Percentiles rank a stretch among this genome's conserved stretches.
These are phyloP conservation scores for Pelobates fuscus DNA, from an alignment of 2,113 vertebrate genomes.

Conservation along the genomic window DNA sequence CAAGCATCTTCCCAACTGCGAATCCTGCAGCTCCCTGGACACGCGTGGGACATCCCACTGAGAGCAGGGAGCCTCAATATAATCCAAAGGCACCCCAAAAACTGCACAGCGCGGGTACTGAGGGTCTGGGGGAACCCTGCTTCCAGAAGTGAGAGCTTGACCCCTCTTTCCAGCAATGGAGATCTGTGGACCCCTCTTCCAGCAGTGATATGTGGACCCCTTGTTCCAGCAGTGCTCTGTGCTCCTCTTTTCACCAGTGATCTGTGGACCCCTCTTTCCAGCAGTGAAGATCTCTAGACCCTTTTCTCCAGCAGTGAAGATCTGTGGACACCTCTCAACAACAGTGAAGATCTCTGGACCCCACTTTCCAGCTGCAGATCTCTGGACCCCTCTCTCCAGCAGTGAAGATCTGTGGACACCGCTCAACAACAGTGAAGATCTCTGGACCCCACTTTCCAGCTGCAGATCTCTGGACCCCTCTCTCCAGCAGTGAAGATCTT, in stretches of 20 bases:
- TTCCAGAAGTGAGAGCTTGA: background rate
- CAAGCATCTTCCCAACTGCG: conserved; percentile 8
- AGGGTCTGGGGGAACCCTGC: background rate
- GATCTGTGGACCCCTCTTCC: background rate
- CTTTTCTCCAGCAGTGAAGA: too few relatives aligned
- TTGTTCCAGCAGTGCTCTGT: too few relatives aligned
- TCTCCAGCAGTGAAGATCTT: background rate
- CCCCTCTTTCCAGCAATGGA: too few relatives aligned
- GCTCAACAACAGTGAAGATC: too few relatives aligned
- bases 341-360: background rate
- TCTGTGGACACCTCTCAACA: too few relatives aligned
- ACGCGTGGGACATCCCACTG: conserved; percentile 18
- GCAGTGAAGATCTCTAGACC: too few relatives aligned
- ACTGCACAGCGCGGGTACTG: too few relatives aligned
- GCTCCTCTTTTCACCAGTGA: too few relatives aligned
- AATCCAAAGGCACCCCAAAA: background rate
- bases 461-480: background rate
- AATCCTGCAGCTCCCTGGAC: background rate
- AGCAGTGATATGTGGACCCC: too few relatives aligned
- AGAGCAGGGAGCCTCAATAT: background rate
- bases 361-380: background rate
- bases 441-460: background rate
- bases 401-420: too few relatives aligned
- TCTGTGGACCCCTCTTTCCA: too few relatives aligned
- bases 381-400: too few relatives aligned